Conservation (phyloP, 1,140 invertebrate species). For the Drosophila gunungcola region DNA sequence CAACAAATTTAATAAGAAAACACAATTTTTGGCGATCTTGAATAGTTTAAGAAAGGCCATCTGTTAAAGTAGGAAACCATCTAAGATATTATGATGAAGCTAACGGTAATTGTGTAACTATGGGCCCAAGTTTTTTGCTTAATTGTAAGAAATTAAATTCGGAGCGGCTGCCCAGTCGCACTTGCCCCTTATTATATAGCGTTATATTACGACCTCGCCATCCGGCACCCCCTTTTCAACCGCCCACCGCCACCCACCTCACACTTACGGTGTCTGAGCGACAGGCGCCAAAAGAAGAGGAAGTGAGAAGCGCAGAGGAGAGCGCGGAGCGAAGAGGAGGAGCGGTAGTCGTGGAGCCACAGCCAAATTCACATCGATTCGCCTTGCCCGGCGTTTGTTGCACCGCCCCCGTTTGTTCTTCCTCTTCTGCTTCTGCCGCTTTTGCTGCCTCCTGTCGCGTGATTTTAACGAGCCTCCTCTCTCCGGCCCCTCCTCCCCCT, state of each 20-base stretch:
- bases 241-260: slow-evolving; percentile 12
- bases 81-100: background rate
- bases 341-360: slow-evolving; percentile 35
- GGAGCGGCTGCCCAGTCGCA: slow-evolving; percentile 27
- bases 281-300: slow-evolving; percentile 30
- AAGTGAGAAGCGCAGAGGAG: background rate
- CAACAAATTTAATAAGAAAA: too few species aligned
- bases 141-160: slow-evolving; percentile 43
- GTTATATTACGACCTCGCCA: slow-evolving; percentile 23
- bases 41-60: too few species aligned
- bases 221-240: background rate
- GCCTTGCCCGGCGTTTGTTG: slow-evolving; percentile 51
- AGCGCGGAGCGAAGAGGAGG: slow-evolving; percentile 6
- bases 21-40: too few species aligned
- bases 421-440: slow-evolving; percentile 18
- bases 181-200: slow-evolving; percentile 31
- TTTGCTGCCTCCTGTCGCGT: slow-evolving; percentile 68
- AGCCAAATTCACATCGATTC: slow-evolving; percentile 57
- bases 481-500: slow-evolving; percentile 4
- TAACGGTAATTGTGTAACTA: background rate
- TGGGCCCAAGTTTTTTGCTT: slow-evolving; percentile 6
- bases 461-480: slow-evolving; percentile 78
- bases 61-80: too few species aligned
- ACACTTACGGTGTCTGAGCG: slow-evolving; percentile 37
- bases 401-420: slow-evolving; percentile 32